Evolutionary conservation across 2,888 invertebrate species (phyloP).

Genomic region (Melanostoma scalare): DNA sequence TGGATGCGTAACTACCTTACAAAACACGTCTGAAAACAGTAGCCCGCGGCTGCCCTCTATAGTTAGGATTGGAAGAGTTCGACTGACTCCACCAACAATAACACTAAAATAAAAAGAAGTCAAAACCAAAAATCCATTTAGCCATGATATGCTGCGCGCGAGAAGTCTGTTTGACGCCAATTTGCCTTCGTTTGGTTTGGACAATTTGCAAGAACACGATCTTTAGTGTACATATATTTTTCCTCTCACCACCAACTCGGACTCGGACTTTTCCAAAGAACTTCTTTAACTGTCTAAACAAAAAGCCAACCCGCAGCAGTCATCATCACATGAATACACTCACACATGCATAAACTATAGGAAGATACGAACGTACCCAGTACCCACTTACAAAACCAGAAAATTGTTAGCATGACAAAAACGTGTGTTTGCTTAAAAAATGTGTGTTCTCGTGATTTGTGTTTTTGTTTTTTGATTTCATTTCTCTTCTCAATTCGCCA

Average conservation of each 20-base stretch:
- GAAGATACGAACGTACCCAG: constrained; percentile 50
- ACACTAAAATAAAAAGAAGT: background rate
- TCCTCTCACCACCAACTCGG: background rate
- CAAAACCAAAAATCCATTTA: constrained; percentile 25
- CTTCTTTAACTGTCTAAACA: constrained; percentile 27
- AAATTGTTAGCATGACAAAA: constrained; percentile 73
- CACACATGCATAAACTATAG: background rate
- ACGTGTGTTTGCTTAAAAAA: constrained; percentile 72
- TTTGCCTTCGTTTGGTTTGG: constrained; percentile 24
- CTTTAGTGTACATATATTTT: constrained; percentile 34
- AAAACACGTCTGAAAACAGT: constrained; percentile 28
- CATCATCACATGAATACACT: background rate
- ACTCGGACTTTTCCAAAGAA: constrained; percentile 43
- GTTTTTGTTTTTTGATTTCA: constrained; percentile 46
- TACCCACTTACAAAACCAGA: constrained; percentile 66
- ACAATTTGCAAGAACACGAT: constrained; percentile 41
- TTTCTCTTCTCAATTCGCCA: constrained; percentile 36
- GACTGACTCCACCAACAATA: background rate
- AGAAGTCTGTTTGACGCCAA: constrained; percentile 10
- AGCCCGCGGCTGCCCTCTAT: background rate
- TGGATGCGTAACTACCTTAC: background rate
- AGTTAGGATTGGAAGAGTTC: constrained; percentile 2
- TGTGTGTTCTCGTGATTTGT: constrained; percentile 71
- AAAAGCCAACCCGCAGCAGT: constrained; percentile 6
- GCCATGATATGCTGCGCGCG: background rate